Percentiles rank a stretch among this genome's conserved stretches.
Conservation (phyloP, 2,113 vertebrate genomes). For the Psammodynastes pulverulentus region DNA sequence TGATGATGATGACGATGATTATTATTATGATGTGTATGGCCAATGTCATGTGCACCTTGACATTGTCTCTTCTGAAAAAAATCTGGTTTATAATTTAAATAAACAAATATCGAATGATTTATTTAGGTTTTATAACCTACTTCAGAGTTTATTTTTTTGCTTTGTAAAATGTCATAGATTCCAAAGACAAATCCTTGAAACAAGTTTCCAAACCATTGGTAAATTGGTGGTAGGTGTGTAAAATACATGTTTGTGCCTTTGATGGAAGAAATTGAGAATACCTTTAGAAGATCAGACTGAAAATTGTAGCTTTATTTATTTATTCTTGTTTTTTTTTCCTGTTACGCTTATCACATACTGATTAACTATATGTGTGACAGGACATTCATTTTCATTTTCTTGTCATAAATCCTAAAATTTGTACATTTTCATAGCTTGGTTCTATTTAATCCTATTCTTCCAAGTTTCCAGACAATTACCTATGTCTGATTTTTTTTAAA, state of each 20-base stretch:
- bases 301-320: background rate
- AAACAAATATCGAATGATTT: background rate
- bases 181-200: background rate
- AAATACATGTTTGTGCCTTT: background rate
- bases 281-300: background rate
- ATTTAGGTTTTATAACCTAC: constrained; percentile 13
- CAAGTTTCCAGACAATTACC: background rate
- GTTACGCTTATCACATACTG: background rate
- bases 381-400: background rate
- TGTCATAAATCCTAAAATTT: background rate
- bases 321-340: background rate
- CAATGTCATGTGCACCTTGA: background rate
- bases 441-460: background rate
- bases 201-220: background rate
- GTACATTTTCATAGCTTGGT: background rate
- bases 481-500: background rate
- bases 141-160: constrained; percentile 12
- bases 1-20: too few species aligned
- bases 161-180: background rate
- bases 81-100: background rate
- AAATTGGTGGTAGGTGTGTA: background rate
- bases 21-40: background rate
- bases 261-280: background rate
- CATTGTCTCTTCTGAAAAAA: background rate
- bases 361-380: background rate